phyloP scores from a whole-genome alignment of 1,140 invertebrate genomes.

The Periplaneta americana region DNA sequence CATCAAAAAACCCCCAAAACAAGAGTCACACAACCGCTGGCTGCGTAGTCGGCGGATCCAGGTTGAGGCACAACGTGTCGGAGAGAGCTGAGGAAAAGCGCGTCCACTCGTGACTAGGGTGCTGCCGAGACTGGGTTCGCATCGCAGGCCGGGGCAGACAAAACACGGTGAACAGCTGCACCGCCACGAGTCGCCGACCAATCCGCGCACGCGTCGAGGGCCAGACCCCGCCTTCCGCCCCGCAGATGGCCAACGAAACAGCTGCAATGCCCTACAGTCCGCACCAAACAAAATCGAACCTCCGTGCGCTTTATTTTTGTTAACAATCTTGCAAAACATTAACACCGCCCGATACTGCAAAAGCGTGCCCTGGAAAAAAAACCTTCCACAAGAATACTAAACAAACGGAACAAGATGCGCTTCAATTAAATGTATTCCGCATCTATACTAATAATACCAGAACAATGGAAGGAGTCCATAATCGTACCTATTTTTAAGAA shows the following conservation, averaged over 20 bases:
- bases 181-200: neutral
- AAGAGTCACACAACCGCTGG: neutral
- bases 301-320: no score
- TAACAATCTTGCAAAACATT: no score
- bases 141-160: neutral
- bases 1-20: slow-evolving; percentile 30
- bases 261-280: neutral
- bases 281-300: neutral
- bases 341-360: no score
- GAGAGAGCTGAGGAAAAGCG: neutral
- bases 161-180: no score
- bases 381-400: no score
- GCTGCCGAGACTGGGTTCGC: neutral
- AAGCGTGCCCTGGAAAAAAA: no score
- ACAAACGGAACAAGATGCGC: no score
- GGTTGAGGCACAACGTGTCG: neutral
- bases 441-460: no score
- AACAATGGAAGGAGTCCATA: no score
- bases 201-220: neutral
- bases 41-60: neutral
- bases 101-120: neutral
- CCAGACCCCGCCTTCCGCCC: neutral
- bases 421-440: no score
- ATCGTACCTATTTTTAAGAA: no score
- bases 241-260: neutral